phyloP scores from a whole-genome alignment of 2,113 vertebrate species.

The Cephalopholis sonnerati region DNA sequence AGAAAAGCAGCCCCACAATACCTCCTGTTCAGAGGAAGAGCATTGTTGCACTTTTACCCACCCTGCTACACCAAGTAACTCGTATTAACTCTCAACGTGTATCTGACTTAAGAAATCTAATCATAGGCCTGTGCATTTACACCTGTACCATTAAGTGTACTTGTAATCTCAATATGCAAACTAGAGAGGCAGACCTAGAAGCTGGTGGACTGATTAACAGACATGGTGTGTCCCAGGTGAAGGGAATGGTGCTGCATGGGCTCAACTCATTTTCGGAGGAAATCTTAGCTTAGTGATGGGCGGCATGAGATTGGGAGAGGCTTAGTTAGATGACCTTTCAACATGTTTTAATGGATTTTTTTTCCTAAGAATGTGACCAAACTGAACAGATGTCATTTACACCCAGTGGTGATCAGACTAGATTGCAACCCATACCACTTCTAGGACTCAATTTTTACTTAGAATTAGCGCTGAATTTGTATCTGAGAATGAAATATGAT shows the following conservation, averaged over 20 bases:
- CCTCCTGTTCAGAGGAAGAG: not conserved
- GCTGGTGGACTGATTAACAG: too few relatives aligned
- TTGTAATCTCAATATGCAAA: too few relatives aligned
- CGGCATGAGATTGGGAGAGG: not conserved
- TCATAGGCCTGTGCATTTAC: not conserved
- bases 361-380: not conserved
- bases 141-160: too few relatives aligned
- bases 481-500: not conserved
- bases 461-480: not conserved
- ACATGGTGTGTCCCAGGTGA: not conserved
- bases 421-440: not conserved
- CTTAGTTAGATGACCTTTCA: not conserved
- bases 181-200: too few relatives aligned
- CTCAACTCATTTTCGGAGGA: not conserved
- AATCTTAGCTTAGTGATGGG: not conserved
- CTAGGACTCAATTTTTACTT: not conserved
- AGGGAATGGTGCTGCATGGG: not conserved
- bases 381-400: not conserved
- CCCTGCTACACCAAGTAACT: not conserved
- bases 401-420: not conserved
- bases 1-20: not conserved
- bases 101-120: not conserved
- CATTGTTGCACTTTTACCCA: not conserved
- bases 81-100: not conserved
- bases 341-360: not conserved